These are phyloP conservation scores for Muraenolepis orangiensis DNA, from an alignment of 2,797 vertebrate species.

Conservation along the genomic window DNA sequence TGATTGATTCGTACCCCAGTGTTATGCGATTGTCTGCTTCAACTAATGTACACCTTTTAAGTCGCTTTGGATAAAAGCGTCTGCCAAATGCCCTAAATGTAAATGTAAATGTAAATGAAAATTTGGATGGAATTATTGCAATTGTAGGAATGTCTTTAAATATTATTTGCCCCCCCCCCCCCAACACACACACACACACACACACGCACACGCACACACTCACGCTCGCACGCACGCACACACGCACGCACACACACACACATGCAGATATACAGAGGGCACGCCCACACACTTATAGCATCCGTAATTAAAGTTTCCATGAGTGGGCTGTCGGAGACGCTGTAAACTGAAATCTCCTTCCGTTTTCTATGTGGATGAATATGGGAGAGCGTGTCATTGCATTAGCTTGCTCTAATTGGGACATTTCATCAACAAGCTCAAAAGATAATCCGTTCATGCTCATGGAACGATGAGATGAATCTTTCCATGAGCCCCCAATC, in stretches of 20 bases:
- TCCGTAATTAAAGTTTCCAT: conserved; percentile 26
- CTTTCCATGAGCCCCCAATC: conserved; percentile 27
- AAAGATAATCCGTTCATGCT: conserved; percentile 34
- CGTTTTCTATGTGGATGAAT: conserved; percentile 4
- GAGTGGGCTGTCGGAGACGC: conserved; percentile 9
- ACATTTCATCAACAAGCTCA: conserved; percentile 37
- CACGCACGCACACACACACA: neutral
- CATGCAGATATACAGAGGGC: neutral
- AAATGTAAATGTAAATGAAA: neutral
- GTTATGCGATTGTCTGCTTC: too few relatives aligned
- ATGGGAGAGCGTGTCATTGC: conserved; percentile 18
- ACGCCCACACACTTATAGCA: conserved; percentile 4
- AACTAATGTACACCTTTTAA: too few relatives aligned
- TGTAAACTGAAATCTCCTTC: conserved; percentile 22
- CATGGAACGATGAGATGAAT: conserved; percentile 40
- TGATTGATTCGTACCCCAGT: too few relatives aligned
- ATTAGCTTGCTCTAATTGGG: conserved; percentile 31
- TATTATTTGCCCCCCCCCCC: neutral
- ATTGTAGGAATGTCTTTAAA: neutral
- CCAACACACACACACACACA: neutral
- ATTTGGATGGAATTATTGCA: neutral
- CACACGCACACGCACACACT: neutral
- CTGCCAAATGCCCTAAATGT: too few relatives aligned
- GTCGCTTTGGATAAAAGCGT: too few relatives aligned
- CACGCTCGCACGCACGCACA: neutral